Conservation (phyloP, 2,113 vertebrate species). For the Silurus asotus region DNA sequence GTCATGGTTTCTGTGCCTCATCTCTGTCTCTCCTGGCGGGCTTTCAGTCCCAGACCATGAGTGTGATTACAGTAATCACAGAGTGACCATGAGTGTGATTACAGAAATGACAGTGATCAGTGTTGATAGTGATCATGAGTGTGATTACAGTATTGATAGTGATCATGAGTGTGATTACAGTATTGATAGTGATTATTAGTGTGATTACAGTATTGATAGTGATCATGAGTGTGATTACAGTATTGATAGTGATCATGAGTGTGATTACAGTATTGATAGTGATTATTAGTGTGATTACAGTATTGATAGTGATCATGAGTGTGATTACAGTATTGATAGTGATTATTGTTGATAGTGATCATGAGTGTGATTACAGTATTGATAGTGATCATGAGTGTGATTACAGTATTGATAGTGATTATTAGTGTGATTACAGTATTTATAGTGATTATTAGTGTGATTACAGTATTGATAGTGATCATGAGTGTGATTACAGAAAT, state of each 20-base stretch:
- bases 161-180: no score
- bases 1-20: not conserved
- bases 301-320: not conserved
- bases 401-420: no score
- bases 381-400: no score
- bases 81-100: not conserved
- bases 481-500: not conserved
- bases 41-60: not conserved
- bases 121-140: no score
- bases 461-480: not conserved
- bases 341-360: not conserved
- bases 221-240: no score
- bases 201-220: no score
- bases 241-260: no score
- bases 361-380: no score
- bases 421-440: not conserved
- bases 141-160: no score
- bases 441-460: not conserved
- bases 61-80: not conserved
- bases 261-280: no score
- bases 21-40: slow-evolving; percentile 68
- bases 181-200: no score
- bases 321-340: not conserved
- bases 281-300: not conserved
- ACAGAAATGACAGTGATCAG: not conserved